Evolutionary conservation across 2,113 vertebrate species (phyloP).

Genomic region (Eidolon helvum): DNA sequence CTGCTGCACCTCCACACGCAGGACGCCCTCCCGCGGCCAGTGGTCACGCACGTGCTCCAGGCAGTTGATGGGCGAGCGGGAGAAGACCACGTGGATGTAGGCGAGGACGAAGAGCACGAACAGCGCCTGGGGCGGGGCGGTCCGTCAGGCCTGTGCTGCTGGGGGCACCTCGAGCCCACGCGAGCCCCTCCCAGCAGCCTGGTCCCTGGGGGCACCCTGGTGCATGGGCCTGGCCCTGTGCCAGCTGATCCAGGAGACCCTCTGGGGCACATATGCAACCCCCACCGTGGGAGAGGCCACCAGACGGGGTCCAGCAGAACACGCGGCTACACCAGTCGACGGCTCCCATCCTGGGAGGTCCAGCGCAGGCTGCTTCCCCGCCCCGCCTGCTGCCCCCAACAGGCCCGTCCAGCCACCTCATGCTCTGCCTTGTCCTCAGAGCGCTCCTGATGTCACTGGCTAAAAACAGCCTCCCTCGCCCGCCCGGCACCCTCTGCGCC

Average conservation of each 20-base stretch:
- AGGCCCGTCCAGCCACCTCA: no score
- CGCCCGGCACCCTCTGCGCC: fast-evolving
- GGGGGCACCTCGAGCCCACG: neutral
- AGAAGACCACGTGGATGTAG: constrained; percentile 98
- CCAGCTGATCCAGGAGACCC: neutral
- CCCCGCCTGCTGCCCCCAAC: neutral
- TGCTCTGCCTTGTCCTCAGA: neutral
- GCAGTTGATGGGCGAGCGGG: constrained; percentile 96
- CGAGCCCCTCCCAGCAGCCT: neutral
- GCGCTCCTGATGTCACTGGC: neutral
- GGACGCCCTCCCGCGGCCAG: constrained; percentile 95
- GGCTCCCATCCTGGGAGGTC: fast-evolving
- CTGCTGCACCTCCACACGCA: constrained; percentile 95
- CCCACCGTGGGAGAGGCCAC: neutral
- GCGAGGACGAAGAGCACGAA: constrained; percentile 98
- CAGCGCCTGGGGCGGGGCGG: constrained; percentile 85
- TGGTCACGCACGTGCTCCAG: constrained; percentile 95
- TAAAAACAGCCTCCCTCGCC: neutral
- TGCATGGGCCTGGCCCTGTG: neutral
- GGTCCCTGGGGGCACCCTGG: neutral
- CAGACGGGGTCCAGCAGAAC: neutral
- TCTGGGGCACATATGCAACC: neutral
- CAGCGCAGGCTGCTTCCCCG: neutral
- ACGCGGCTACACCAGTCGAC: fast-evolving
- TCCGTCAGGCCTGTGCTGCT: neutral